These are phyloP conservation scores for Seira musarum DNA, from an alignment of 2,888 invertebrate species.

Conservation along the genomic window DNA sequence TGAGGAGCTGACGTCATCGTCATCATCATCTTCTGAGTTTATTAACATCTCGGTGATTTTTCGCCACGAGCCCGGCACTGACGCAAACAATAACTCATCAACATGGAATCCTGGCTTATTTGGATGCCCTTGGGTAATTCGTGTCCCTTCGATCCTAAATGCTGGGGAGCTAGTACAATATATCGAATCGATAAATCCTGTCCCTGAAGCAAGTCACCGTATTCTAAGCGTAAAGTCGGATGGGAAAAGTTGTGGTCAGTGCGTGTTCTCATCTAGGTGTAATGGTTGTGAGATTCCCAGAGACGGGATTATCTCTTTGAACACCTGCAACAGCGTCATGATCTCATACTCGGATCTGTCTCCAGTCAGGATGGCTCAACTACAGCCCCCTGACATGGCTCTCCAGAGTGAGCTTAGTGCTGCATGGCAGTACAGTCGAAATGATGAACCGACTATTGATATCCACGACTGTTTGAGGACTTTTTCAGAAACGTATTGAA, in stretches of 20 bases:
- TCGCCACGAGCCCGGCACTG: conserved; percentile 74
- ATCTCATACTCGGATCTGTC: conserved; percentile 73
- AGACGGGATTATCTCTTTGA: conserved; percentile 74
- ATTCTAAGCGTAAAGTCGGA: conserved; percentile 56
- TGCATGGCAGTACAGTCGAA: conserved; percentile 22
- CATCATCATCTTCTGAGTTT: conserved; percentile 21
- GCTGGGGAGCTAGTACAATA: conserved; percentile 74
- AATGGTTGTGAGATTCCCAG: conserved; percentile 75
- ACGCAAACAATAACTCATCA: conserved; percentile 73
- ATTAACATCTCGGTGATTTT: conserved; percentile 74
- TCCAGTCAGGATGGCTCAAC: conserved; percentile 71
- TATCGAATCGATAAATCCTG: conserved; percentile 74
- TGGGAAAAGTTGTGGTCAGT: conserved; percentile 78
- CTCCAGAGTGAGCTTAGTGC: conserved; percentile 39
- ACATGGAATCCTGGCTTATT: conserved; percentile 71
- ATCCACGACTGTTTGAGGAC: conserved; percentile 77
- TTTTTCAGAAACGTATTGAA: conserved; percentile 76
- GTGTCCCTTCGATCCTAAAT: conserved; percentile 75
- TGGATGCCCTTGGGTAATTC: conserved; percentile 76
- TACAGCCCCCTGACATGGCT: conserved; percentile 66
- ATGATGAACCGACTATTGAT: conserved; percentile 67
- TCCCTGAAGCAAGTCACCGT: conserved; percentile 70
- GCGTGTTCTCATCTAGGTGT: conserved; percentile 76
- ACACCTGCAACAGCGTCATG: conserved; percentile 76
- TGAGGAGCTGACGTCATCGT: conserved; percentile 17